Evolutionary conservation across 1,140 invertebrate genomes (phyloP), one percentile per base, ranked within the genome.

Genomic region (Thaumetopoea pityocampa): DNA sequence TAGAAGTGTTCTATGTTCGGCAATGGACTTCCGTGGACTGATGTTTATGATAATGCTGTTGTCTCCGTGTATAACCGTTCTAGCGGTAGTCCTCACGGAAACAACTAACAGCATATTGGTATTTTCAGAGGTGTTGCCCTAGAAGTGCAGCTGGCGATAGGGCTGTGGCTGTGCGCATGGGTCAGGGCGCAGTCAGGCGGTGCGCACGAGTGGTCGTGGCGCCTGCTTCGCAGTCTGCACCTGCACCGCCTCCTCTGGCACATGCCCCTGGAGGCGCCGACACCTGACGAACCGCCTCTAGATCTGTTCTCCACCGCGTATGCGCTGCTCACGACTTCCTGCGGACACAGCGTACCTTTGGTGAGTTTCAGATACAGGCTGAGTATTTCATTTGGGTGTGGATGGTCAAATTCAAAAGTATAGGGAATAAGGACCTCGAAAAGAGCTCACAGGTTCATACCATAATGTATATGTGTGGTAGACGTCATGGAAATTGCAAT

Each of bases 271-370:
- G 57, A 66, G 1, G 57, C 67, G 4, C 59, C 67, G 0, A 46
- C 61, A 1, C 53, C 55, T 0, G 49, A 51, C 0, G 15, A 44
- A 0, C 37, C 44, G 0, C 41, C 44, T 1, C 9, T 11, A 0
- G 48, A 51, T 11, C 3, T 50, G 16, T 53, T 68, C 26, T 28
- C 32, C 1, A 28, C 19, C 0, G 63, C 65, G 4, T 55, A 46
- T 22, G 59, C 62, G 2, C 14, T 76, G 26, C 30, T 73, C n/a
- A 46, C 67, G 0, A 63, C 49, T 4, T 59, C 66, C 0, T 81
- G 72, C 72, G 77, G 73, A 28, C 77, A 81, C 40, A 69, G 58
- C 6, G 46, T 81, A 18, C 77, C 73, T 4, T 11, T 78, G 57
- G 77, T 81, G n/a, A 67, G 63, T 47, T 35, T 16, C 10, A n/a